phyloP scores from a whole-genome alignment of 2,888 invertebrate species.

The Drosophila borealis region DNA sequence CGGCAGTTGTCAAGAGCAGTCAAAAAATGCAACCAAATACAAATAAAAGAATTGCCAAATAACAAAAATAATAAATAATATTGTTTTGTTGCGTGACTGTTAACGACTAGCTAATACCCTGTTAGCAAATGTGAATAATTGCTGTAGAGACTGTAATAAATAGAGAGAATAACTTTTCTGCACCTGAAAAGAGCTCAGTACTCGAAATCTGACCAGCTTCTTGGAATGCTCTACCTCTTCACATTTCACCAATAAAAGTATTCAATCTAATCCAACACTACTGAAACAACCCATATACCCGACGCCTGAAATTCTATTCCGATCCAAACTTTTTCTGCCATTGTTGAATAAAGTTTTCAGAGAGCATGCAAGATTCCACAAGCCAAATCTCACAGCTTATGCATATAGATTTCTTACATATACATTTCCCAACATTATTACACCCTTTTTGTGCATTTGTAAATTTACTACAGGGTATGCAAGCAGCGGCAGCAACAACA shows the following conservation, averaged over 20 bases:
- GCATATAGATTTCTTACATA: not conserved
- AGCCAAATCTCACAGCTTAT: not conserved
- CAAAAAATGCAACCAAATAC: conserved; percentile 56
- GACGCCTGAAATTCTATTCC: too few relatives aligned
- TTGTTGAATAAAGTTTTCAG: too few relatives aligned
- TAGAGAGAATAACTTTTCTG: not conserved
- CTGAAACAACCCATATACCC: too few relatives aligned
- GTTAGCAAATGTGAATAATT: not conserved
- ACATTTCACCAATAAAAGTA: too few relatives aligned
- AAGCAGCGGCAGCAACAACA: too few relatives aligned
- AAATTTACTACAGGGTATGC: conserved; percentile 20
- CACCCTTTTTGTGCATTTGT: not conserved
- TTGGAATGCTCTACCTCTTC: too few relatives aligned
- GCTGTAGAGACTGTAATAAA: not conserved
- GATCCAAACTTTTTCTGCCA: too few relatives aligned
- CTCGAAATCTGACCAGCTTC: too few relatives aligned
- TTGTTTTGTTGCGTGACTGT: not conserved
- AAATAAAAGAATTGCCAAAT: conserved; percentile 51
- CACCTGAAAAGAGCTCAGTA: too few relatives aligned
- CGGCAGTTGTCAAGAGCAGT: conserved; percentile 58
- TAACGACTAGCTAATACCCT: conserved; percentile 18
- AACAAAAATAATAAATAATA: conserved; percentile 29
- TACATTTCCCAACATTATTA: not conserved
- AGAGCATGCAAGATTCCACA: not conserved
- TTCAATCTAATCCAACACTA: too few relatives aligned